These are phyloP conservation scores for Chaetophractus vellerosus DNA, from an alignment of 2,797 vertebrate species.

Conservation along the genomic window DNA sequence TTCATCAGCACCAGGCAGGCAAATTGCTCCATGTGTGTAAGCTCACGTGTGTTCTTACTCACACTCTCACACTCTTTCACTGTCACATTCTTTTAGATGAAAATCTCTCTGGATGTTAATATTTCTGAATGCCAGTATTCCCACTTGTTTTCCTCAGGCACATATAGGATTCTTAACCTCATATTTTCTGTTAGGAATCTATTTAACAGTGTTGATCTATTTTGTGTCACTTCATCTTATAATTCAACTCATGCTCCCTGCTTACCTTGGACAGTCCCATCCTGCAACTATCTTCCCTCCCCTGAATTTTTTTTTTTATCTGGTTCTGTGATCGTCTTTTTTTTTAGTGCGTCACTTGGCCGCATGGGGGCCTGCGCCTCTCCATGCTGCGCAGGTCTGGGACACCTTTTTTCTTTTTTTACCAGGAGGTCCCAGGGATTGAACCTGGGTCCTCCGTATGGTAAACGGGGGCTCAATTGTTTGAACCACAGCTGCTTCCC, in stretches of 20 bases:
- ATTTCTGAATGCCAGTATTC: background rate
- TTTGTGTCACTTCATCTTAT: background rate
- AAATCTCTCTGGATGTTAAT: background rate
- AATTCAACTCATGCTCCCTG: background rate
- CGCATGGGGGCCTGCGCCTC: too few relatives aligned
- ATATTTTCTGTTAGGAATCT: background rate
- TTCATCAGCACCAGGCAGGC: background rate
- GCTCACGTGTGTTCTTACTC: background rate
- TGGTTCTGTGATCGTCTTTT: too few relatives aligned
- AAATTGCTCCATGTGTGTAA: background rate
- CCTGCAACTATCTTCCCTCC: background rate
- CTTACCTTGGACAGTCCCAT: background rate
- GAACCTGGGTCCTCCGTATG: too few relatives aligned
- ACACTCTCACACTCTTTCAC: background rate
- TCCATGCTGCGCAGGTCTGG: too few relatives aligned
- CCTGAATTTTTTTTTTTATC: too few relatives aligned
- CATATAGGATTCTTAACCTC: background rate
- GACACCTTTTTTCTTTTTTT: too few relatives aligned
- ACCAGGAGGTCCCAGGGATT: too few relatives aligned
- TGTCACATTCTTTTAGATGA: background rate
- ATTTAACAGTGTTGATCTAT: background rate
- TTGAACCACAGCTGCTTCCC: too few relatives aligned
- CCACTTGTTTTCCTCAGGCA: background rate
- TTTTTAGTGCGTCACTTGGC: too few relatives aligned
- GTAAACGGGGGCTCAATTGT: too few relatives aligned